Evolutionary conservation across 2,888 invertebrate genomes (phyloP).

Genomic region (Campoplex nolae): DNA sequence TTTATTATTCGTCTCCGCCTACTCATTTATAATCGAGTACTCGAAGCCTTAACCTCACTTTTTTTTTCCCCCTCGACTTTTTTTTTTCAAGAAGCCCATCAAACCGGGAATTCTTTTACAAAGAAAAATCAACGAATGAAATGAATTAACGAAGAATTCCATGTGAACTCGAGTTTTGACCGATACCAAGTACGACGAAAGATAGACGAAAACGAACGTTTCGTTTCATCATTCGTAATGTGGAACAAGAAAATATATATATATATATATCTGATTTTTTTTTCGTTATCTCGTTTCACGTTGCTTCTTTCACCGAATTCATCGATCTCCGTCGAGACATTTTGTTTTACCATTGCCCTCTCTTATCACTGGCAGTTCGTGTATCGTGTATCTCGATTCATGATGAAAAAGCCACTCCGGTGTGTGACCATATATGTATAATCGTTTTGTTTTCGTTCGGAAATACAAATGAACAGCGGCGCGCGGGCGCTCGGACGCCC

Average conservation of each 20-base stretch:
- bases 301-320: slow-evolving; percentile 6
- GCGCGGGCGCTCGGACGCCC: not conserved
- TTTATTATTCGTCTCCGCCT: slow-evolving; percentile 32
- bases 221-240: not conserved
- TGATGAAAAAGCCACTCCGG: slow-evolving; percentile 1
- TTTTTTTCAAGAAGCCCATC: not conserved
- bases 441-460: slow-evolving; percentile 32
- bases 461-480: slow-evolving; percentile 11
- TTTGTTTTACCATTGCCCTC: not conserved
- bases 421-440: slow-evolving; percentile 3
- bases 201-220: not conserved
- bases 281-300: not conserved
- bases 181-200: slow-evolving; percentile 13
- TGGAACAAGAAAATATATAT: slow-evolving; percentile 3
- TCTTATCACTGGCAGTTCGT: slow-evolving; percentile 4
- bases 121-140: not conserved
- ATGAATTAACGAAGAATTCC: slow-evolving; percentile 22
- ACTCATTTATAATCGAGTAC: slow-evolving; percentile 17
- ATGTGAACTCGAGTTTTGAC: slow-evolving; percentile 48
- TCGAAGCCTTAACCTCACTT: not conserved
- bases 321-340: slow-evolving; percentile 5
- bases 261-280: not conserved
- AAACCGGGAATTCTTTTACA: not conserved
- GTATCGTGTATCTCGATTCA: not conserved
- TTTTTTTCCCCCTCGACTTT: not conserved